Evolutionary conservation across 2,113 vertebrate species (phyloP).

Genomic region (Aptenodytes forsteri): DNA sequence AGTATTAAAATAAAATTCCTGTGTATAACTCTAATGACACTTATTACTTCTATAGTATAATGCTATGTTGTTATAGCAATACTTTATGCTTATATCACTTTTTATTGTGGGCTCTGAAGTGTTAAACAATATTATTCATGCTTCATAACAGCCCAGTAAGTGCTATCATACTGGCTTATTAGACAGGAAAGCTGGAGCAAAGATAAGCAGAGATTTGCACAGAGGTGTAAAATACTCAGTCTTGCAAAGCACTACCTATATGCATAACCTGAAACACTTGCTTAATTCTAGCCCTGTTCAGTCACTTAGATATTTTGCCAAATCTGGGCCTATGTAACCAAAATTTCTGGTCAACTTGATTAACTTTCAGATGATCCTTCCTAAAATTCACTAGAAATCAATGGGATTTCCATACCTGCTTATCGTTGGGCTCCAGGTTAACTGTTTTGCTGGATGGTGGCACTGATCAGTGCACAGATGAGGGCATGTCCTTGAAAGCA

Average conservation of each 20-base stretch:
- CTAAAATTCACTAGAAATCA: not conserved
- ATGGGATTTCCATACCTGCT: not conserved
- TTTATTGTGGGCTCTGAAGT: not conserved
- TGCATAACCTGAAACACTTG: rapidly evolving
- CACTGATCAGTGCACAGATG: not conserved
- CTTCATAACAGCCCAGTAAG: not conserved
- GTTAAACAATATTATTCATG: not conserved
- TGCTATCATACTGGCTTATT: not conserved
- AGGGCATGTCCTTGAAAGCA: not conserved
- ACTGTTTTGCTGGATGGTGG: not conserved
- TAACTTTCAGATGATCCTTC: not conserved
- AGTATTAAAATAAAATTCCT: not conserved
- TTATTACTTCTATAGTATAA: not conserved
- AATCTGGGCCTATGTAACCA: not conserved
- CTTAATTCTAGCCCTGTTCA: not conserved
- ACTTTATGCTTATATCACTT: not conserved
- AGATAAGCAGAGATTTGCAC: not conserved
- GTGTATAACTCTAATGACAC: not conserved
- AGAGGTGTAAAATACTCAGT: not conserved
- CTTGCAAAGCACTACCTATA: not conserved
- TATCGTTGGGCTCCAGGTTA: not conserved
- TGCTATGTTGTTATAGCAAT: not conserved
- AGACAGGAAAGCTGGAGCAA: not conserved
- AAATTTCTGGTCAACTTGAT: not conserved
- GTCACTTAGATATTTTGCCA: not conserved